Base-by-base conservation (phyloP, 2,888 invertebrate genomes). In the Paralinhomoeus sp. region DNA sequence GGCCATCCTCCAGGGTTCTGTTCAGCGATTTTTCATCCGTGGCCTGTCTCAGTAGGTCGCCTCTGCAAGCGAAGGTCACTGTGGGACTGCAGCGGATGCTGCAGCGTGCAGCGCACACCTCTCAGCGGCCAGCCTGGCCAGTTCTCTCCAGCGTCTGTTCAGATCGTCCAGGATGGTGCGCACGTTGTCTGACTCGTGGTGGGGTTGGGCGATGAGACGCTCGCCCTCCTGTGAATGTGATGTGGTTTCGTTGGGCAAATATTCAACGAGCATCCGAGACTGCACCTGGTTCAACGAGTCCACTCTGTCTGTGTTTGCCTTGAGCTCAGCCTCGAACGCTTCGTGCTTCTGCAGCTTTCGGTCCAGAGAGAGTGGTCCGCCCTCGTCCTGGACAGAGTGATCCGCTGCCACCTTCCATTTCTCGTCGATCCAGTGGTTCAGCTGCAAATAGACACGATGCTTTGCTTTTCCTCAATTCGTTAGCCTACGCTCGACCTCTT, bases 401-500 rank as follows among this genome's bases (percentile, higher is more conserved):
- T 91, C 89, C 1, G 77, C 76, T 0, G 87, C 87, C 0, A 82
- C 80, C 60, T 78, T 77, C 42, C 78, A 74, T 66, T 93, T 93
- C 58, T 89, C 89, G 23, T 75, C 72, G 46, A 93, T 75, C 91
- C 91, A 93, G 1, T 74, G 73, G 40, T 77, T 74, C 13, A 89
- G 66, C 64, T 65, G 50, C 1, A 53, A 48, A 40, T 20, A 40
- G 13, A n/a, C n/a, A 36, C 13, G n/a, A 36, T n/a, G 5, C 12
- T 36, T 7, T 13, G 7, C 18, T 7, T 36, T 7, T 13, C 7
- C 18, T 13, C 36, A 12, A 36, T 9, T 7, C 18, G 13, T 13
- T 13, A 36, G n/a, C 7, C 36, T 21, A 5, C 13, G 5, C 7
- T 22, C 18, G 20, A 69, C 65, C 59, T 93, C 91, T 48, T 83